Evolutionary conservation across 2,797 vertebrate genomes (phyloP), one percentile per base, ranked within the genome.

Genomic region (Poecilia picta): DNA sequence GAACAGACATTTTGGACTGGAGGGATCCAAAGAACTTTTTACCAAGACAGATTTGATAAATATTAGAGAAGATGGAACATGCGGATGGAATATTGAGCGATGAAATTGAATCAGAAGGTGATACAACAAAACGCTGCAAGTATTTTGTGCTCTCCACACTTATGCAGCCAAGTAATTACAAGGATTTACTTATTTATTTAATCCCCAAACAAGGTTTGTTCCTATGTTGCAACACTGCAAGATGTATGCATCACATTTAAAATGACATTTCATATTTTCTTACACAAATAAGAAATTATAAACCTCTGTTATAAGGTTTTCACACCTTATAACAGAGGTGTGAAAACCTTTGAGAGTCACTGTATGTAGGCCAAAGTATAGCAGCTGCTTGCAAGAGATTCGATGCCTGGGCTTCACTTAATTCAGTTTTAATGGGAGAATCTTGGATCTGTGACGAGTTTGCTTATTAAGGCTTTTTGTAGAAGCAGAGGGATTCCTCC

Each of bases 381-480:
- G 68, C 45, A 46, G 18, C 49, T 45, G 39, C 31, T 73, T 45
- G 39, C 70, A 41, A 41, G 39, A 41, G 1, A 41, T 74, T 66
- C 75, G 70, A 73, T 33, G 25, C 41, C 39, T 64, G 76, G 0
- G 2, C 51, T 83, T 74, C 73, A 59, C 12, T 70, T 51, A 71
- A 72, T 31, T 36, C 25, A 28, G 23, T 51, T 81, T 66, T 46
- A 57, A 79, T 74, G 43, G 25, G 55, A 41, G 36, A 74, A 41
- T 49, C 71, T 47, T 31, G 28, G 49, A 18, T 62, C n/a, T 43
- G 49, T 4, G 43, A 71, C 45, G 53, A 39, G 4, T 49, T 72
- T 81, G 47, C 68, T 45, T 71, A 83, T 77, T 77, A 81, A 45
- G 7, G 45, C 15, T 62, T 43, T 39, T 74, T 76, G 49, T 79